These are phyloP conservation scores for Saccostrea echinata DNA, from an alignment of 1,140 invertebrate genomes.

Conservation along the genomic window DNA sequence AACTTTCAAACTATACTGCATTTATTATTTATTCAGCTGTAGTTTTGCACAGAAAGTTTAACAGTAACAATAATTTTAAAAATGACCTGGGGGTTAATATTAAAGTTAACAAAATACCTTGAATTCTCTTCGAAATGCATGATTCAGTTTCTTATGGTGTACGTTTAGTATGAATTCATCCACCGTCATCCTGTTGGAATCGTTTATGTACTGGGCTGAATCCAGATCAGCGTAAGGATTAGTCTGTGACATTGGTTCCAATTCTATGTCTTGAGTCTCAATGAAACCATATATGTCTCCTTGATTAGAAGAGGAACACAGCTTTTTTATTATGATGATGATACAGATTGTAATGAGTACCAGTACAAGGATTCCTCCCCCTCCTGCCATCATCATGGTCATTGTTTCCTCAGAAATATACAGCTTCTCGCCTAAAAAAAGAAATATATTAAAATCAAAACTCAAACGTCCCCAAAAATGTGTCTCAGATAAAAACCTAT, in stretches of 20 bases:
- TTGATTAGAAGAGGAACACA: background rate
- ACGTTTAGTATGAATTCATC: background rate
- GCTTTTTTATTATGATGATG: background rate
- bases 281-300: background rate
- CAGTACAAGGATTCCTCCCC: background rate
- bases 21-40: no score
- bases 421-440: background rate
- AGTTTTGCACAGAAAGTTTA: no score
- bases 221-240: background rate
- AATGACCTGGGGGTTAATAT: background rate
- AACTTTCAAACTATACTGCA: no score
- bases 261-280: background rate
- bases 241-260: background rate
- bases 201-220: background rate
- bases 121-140: background rate
- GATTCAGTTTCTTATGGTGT: conserved; percentile 3
- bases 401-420: background rate
- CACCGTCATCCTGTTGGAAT: background rate
- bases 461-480: no score
- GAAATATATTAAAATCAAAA: background rate
- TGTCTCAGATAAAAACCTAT: no score
- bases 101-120: background rate
- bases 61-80: background rate
- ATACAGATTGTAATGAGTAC: background rate
- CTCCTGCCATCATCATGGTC: conserved; percentile 6